phyloP scores from a whole-genome alignment of 2,797 vertebrate species.

The Notoglanidium macrostoma region DNA sequence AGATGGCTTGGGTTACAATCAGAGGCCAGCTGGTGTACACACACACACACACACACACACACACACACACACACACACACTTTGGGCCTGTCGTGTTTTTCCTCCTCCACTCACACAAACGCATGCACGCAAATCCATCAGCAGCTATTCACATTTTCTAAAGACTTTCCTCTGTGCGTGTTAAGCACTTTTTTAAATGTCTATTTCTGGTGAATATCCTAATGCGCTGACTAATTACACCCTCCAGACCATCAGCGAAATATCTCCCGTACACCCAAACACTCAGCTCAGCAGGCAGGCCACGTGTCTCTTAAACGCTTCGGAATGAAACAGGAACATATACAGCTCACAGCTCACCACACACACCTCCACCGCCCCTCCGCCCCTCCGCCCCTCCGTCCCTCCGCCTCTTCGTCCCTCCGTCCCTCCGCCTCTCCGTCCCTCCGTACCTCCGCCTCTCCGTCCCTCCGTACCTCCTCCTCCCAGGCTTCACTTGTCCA shows the following conservation, averaged over 20 bases:
- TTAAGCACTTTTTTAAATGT: slow-evolving; percentile 39
- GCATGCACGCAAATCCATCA: slow-evolving; percentile 10
- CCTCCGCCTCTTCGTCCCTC: neutral
- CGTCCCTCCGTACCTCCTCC: slow-evolving; percentile 48
- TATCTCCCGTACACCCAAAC: slow-evolving; percentile 29
- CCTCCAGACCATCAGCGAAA: slow-evolving; percentile 37
- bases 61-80: neutral
- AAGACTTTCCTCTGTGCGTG: slow-evolving; percentile 15
- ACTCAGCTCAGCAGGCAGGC: neutral
- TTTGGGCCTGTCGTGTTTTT: neutral
- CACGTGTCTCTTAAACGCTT: neutral
- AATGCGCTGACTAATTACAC: slow-evolving; percentile 49
- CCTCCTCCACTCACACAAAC: slow-evolving; percentile 3
- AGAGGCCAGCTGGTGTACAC: slow-evolving; percentile 37
- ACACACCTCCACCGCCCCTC: neutral
- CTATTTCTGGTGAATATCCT: slow-evolving; percentile 35
- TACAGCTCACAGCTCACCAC: neutral
- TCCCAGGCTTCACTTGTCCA: slow-evolving; percentile 56
- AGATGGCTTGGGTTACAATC: slow-evolving; percentile 54
- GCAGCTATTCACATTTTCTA: slow-evolving; percentile 33
- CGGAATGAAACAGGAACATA: neutral
- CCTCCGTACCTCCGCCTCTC: slow-evolving; percentile 51
- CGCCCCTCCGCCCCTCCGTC: too few species aligned
- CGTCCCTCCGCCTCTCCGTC: too few species aligned
- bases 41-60: slow-evolving; percentile 33